These are phyloP conservation scores for Neogobius melanostomus DNA, from an alignment of 2,113 vertebrate genomes.

Conservation along the genomic window DNA sequence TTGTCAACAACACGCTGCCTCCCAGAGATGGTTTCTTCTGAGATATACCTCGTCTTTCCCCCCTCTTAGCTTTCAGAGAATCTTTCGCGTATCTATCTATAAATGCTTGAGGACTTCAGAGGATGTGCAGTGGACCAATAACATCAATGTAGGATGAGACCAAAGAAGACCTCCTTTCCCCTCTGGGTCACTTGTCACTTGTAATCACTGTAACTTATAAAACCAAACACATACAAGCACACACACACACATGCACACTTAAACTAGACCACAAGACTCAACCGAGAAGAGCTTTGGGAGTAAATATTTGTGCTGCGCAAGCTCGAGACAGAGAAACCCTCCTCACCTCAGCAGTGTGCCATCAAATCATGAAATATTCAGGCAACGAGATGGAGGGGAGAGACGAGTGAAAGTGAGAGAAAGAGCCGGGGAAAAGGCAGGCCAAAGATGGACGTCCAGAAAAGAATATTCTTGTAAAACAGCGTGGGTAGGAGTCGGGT, in stretches of 20 bases:
- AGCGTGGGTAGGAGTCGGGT: conserved; percentile 42
- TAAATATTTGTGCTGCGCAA: conserved; percentile 95
- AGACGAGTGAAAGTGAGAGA: conserved; percentile 40
- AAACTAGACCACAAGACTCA: conserved; percentile 41
- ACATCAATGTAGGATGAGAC: conserved; percentile 68
- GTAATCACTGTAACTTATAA: conserved; percentile 85
- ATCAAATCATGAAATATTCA: conserved; percentile 95
- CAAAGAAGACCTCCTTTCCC: conserved; percentile 70
- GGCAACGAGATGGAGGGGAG: conserved; percentile 38
- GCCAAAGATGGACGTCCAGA: conserved; percentile 53
- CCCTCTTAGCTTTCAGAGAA: background rate
- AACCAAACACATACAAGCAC: conserved; percentile 51
- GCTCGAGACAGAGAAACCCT: conserved; percentile 79
- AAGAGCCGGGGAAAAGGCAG: conserved; percentile 26
- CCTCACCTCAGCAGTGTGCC: conserved; percentile 74
- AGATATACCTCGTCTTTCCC: conserved; percentile 17
- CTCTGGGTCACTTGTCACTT: conserved; percentile 80
- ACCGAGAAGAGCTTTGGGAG: conserved; percentile 75
- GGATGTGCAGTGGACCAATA: conserved; percentile 59
- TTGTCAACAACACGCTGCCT: conserved; percentile 81
- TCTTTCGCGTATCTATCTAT: conserved; percentile 4
- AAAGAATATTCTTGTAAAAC: conserved; percentile 18
- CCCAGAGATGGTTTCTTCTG: conserved; percentile 25
- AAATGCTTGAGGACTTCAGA: conserved; percentile 64
- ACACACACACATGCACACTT: conserved; percentile 32